Evolutionary conservation across 2,888 invertebrate genomes (phyloP), one percentile per base, ranked within the genome.

Genomic region (Drosophila acutilabella): DNA sequence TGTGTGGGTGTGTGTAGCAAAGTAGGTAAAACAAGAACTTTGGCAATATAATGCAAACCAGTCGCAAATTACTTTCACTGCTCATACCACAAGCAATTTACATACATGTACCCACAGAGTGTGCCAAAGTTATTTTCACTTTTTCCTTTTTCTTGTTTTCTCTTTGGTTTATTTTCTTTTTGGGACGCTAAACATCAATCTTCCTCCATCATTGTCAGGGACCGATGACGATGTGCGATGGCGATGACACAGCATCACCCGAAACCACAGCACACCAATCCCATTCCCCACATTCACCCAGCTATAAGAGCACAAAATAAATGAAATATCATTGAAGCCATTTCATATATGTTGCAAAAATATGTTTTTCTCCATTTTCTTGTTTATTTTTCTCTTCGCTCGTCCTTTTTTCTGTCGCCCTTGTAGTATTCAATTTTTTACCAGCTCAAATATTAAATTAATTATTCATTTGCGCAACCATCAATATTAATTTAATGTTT

Each of bases 161-260:
- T 61, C 66, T 77, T 70, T 42, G 56, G 64, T 6, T 23, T 23
- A 23, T 68, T 74, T 45, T 20, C 16, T 36, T 18, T 38, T 23
- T 44, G 64, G 59, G 61, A 36, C 65, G 50, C 33, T 65, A 64
- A 61, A 73, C 86, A 84, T 88, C 88, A 84, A 84, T 88, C 88
- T 88, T 84, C 73, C 67, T 88, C 88, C 83, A 85, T 84, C 83
- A 88, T 85, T 88, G 85, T 84, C 88, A 84, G 80, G 56, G 71
- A 61, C 71, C 72, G 69, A 81, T 87, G 85, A 76, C 72, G 82
- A 52, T 58, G 64, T 30, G 41, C 58, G 56, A 51, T 69, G 80
- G 59, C 59, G 69, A 81, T 23, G 79, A 81, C 69, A 71, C 71
- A 75, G 69, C 71, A 67, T 14, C 52, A 41, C 36, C 50, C 48